Evolutionary conservation across 2,797 vertebrate genomes (phyloP), one percentile per base, ranked within the genome.

Genomic region (Cryptoblepharus egeriae): DNA sequence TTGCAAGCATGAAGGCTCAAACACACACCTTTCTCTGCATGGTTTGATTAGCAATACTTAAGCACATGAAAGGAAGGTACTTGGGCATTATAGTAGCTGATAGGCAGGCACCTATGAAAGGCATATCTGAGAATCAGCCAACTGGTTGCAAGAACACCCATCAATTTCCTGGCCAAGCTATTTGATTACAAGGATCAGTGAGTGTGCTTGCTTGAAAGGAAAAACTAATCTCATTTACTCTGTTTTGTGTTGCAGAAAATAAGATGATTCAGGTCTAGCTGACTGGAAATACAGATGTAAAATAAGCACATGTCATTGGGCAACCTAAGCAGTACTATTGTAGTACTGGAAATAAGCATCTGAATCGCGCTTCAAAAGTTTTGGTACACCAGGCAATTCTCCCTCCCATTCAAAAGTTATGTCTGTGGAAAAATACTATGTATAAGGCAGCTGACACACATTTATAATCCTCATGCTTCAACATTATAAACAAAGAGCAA

Each of bases 401-500:
- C 35, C n/a, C 30, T 16, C 57, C 57, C 57, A 20, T 12, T 1
- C 20, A 2, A 15, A 2, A 52, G 49, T 52, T 52, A 52, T 52
- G 45, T 49, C 30, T 20, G 55, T 13, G 30, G 30, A 16, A 42
- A 39, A 75, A 39, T 8, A 42, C 15, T 22, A 22, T 70, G 37
- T 60, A 20, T 60, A 16, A 18, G 55, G 42, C 8, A 77, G 64
- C 30, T 55, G 4, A 42, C 39, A 42, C 39, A 42, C 39, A 42
- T 42, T 42, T 42, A 22, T 20, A 85, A 55, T 32, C 15, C 18
- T 35, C 20, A 12, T 37, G 28, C 77, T 49, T 86, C 52, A 76
- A n/a, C 49, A 74, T 81, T 84, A 8, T 13, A 86, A 86, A 45
- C 79, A n/a, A n/a, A n/a, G n/a, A n/a, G n/a, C n/a, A n/a, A n/a